These are phyloP conservation scores for Unio pictorum DNA, from an alignment of 2,888 invertebrate genomes.

Conservation along the genomic window DNA sequence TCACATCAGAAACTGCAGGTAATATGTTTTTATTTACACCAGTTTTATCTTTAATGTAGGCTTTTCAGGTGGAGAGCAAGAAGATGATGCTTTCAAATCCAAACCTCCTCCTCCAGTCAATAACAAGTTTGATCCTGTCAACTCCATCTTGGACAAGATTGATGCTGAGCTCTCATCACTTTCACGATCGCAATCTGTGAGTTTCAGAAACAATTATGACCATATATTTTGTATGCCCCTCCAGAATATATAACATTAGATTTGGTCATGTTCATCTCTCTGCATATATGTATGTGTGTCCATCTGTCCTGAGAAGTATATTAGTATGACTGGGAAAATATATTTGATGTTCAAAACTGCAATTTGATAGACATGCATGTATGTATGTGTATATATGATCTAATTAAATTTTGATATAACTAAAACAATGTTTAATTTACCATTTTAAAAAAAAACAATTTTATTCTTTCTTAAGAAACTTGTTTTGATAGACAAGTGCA, in stretches of 20 bases:
- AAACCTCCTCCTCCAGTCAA: slow-evolving; percentile 1
- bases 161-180: slow-evolving; percentile 58
- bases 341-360: no score
- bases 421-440: no score
- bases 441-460: no score
- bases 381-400: no score
- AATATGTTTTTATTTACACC: slow-evolving; percentile 4
- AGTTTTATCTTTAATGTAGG: slow-evolving; percentile 15
- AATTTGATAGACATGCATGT: no score
- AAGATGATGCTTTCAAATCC: slow-evolving; percentile 11
- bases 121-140: slow-evolving; percentile 49
- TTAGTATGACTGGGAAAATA: no score
- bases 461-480: no score
- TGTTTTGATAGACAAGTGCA: no score
- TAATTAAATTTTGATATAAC: no score
- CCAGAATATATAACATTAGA: no score
- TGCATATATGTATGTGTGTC: background rate
- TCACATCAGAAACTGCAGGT: background rate
- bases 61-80: slow-evolving; percentile 40
- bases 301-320: background rate
- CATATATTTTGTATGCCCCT: background rate
- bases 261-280: no score
- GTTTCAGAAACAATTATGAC: slow-evolving; percentile 1
- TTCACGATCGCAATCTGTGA: slow-evolving; percentile 40
- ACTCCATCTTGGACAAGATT: slow-evolving; percentile 57